Evolutionary conservation across 2,113 vertebrate genomes (phyloP).

Genomic region (Atlantisia rogersi): DNA sequence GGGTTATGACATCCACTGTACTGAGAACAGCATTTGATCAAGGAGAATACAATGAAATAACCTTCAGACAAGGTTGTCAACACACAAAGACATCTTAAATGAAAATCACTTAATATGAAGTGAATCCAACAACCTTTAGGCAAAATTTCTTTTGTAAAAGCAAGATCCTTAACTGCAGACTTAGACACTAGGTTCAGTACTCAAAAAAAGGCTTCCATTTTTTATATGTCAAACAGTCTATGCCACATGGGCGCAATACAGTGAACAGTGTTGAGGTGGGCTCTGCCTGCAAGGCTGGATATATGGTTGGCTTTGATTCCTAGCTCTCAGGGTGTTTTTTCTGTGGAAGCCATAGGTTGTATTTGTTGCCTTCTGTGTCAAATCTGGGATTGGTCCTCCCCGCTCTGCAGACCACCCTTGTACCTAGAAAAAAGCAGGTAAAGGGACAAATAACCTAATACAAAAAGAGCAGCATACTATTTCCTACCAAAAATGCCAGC

Average conservation of each 20-base stretch:
- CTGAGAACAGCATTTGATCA: constrained; percentile 12
- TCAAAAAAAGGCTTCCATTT: neutral
- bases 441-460: neutral
- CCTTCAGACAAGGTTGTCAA: constrained; percentile 52
- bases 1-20: constrained; percentile 3
- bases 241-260: neutral
- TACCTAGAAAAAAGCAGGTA: neutral
- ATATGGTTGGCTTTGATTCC: neutral
- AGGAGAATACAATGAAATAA: constrained; percentile 20
- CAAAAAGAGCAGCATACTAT: neutral
- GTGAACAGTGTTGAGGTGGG: neutral
- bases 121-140: neutral
- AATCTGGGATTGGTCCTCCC: neutral
- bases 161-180: neutral
- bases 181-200: neutral
- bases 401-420: neutral
- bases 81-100: constrained; percentile 1
- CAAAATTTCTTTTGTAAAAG: neutral
- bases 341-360: neutral
- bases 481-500: neutral
- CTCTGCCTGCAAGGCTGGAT: neutral
- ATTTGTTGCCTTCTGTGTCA: neutral
- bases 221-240: neutral
- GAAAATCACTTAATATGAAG: neutral
- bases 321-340: neutral